Percentiles rank a stretch among this genome's conserved stretches.
These are phyloP conservation scores for Staurois parvus DNA, from an alignment of 2,797 vertebrate genomes.

Conservation along the genomic window DNA sequence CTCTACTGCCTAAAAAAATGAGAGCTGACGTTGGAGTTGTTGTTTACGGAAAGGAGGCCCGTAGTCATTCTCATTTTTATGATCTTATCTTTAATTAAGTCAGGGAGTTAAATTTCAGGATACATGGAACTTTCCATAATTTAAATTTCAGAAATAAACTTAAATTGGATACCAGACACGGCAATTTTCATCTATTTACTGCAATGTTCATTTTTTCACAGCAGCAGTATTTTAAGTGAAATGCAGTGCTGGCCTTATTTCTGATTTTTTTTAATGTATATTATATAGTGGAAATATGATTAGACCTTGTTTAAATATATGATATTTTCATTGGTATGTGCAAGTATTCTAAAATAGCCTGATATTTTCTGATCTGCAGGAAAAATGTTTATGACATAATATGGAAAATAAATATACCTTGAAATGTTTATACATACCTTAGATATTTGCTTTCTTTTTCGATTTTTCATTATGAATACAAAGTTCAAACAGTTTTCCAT, in stretches of 20 bases:
- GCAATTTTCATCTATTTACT: not conserved
- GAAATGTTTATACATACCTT: constrained; percentile 46
- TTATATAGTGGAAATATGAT: constrained; percentile 38
- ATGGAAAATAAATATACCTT: constrained; percentile 36
- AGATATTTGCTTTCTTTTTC: constrained; percentile 46
- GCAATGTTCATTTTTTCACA: not conserved
- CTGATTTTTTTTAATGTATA: constrained; percentile 5
- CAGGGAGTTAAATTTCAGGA: not conserved
- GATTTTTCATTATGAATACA: constrained; percentile 30
- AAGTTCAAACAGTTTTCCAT: constrained; percentile 35
- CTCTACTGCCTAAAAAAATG: too few species aligned
- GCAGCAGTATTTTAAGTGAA: constrained; percentile 10
- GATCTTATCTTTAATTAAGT: not conserved
- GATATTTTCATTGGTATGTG: constrained; percentile 14
- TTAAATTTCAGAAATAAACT: not conserved
- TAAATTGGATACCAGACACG: not conserved
- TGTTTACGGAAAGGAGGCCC: not conserved
- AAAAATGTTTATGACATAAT: constrained; percentile 15
- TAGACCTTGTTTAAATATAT: not conserved
- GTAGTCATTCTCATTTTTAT: not conserved
- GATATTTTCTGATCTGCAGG: not conserved
- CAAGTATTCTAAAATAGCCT: not conserved
- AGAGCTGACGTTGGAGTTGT: not conserved
- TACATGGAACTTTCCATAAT: not conserved
- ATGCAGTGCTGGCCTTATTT: not conserved